These are phyloP conservation scores for Helicoverpa zea DNA, from an alignment of 1,140 invertebrate genomes.

Conservation along the genomic window DNA sequence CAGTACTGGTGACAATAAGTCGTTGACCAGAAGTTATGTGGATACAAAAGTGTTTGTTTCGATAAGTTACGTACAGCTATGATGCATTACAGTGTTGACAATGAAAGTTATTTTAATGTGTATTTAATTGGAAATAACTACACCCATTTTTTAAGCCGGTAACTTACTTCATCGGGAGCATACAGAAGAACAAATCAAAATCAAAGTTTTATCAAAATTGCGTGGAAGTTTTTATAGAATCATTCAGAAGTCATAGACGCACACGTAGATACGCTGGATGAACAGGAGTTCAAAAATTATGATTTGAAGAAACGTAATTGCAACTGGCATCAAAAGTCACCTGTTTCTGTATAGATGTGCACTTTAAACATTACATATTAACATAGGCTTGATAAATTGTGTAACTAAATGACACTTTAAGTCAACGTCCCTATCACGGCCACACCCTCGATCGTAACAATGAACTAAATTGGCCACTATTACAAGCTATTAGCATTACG, in stretches of 20 bases:
- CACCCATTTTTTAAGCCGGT: no score
- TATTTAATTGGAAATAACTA: background rate
- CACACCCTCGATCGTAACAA: background rate
- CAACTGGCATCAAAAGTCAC: no score
- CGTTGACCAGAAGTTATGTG: conserved; percentile 32
- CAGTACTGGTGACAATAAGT: conserved; percentile 40
- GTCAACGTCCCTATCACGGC: background rate
- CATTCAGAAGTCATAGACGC: no score
- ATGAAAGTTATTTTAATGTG: background rate
- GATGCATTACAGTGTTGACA: background rate
- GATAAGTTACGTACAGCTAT: background rate
- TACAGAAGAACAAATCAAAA: no score
- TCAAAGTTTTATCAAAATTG: no score
- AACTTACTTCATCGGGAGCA: no score
- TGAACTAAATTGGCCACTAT: background rate
- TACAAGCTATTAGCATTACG: background rate
- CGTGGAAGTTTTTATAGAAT: no score
- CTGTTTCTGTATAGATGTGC: no score
- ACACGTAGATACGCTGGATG: no score
- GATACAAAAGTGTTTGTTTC: conserved; percentile 3
- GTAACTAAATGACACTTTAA: background rate
- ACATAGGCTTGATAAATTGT: background rate
- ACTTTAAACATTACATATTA: no score
- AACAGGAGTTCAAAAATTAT: no score
- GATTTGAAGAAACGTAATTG: no score